Evolutionary conservation across 1,140 invertebrate genomes (phyloP).

Genomic region (Trichonephila clavipes): DNA sequence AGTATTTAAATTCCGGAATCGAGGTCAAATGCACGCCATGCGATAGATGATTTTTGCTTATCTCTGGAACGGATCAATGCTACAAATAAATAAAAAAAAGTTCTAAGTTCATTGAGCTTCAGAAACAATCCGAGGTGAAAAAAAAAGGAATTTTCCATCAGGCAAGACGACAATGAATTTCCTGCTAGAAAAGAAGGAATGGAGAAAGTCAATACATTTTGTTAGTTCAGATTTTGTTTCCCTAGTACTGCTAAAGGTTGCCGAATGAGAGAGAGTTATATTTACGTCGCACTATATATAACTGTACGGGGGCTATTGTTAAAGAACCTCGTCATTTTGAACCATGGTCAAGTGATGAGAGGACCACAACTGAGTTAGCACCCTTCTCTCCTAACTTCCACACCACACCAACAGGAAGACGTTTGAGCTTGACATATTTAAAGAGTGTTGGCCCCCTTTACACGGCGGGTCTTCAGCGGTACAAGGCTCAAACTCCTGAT

Average conservation of each 20-base stretch:
- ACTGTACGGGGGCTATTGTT: no score
- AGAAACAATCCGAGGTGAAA: not conserved
- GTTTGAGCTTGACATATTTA: no score
- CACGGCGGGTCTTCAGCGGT: no score
- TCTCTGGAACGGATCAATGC: not conserved
- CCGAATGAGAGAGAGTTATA: not conserved
- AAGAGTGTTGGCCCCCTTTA: no score
- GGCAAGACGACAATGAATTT: constrained; percentile 69
- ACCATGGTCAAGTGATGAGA: no score
- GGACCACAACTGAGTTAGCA: no score
- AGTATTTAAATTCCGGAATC: not conserved
- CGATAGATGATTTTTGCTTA: not conserved
- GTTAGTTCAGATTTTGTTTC: constrained; percentile 60
- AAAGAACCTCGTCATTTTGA: no score
- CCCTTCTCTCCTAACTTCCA: no score
- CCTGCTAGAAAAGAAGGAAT: constrained; percentile 47
- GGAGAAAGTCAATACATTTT: constrained; percentile 44
- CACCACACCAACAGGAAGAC: no score
- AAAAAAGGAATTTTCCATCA: constrained; percentile 49
- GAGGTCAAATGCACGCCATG: not conserved
- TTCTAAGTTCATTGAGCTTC: not conserved
- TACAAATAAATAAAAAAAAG: constrained; percentile 7
- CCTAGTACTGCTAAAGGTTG: not conserved
- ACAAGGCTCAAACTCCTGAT: no score
- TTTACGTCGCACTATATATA: no score